Conservation (phyloP, 2,113 vertebrate species). For the Catagonus wagneri region DNA sequence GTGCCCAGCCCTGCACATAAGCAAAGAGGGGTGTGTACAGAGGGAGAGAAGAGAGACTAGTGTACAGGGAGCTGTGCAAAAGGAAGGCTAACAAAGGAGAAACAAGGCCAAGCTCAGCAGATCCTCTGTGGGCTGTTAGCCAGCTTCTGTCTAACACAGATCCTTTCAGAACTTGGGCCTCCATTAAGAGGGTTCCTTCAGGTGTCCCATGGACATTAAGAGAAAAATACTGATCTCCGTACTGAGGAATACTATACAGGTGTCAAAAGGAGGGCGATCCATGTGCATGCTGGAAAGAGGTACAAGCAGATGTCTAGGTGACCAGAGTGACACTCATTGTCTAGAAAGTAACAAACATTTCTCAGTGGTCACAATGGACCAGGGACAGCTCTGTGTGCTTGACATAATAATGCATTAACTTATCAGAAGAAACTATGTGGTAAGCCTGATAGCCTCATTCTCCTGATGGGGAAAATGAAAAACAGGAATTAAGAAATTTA, state of each 20-base stretch:
- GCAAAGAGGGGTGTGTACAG: not conserved
- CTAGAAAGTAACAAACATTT: not conserved
- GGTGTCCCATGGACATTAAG: not conserved
- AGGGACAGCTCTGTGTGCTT: not conserved
- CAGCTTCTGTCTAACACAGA: not conserved
- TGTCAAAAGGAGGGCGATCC: not conserved
- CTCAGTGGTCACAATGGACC: not conserved
- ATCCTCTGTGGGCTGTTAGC: not conserved
- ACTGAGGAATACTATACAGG: not conserved
- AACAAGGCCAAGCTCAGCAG: not conserved
- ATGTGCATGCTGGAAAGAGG: not conserved
- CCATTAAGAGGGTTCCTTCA: not conserved
- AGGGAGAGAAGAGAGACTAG: accelerated
- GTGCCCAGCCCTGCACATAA: not conserved
- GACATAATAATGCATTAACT: not conserved
- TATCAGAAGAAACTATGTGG: not conserved
- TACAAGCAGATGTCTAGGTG: too few relatives aligned
- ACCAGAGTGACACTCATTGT: not conserved
- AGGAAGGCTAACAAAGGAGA: too few relatives aligned
- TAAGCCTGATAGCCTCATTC: not conserved
- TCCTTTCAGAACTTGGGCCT: not conserved
- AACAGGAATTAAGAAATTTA: not conserved
- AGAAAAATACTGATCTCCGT: not conserved
- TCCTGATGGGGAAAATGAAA: not conserved
- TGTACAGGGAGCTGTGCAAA: not conserved